Evolutionary conservation across 2,113 vertebrate genomes (phyloP).

Genomic region (Acinonyx jubatus): DNA sequence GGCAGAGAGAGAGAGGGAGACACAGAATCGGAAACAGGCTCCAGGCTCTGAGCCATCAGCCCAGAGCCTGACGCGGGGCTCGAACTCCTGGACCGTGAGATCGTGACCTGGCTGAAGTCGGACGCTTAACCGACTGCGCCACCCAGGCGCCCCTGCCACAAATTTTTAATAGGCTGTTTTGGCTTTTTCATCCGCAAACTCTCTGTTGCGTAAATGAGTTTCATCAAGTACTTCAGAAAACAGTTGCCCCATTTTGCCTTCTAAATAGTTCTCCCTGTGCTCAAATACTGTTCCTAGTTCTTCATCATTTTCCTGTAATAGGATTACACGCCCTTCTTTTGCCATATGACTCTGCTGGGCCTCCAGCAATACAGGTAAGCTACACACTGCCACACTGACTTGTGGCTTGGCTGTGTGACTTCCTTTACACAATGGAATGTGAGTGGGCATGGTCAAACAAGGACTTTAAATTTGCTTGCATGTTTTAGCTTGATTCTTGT

Average conservation of each 20-base stretch:
- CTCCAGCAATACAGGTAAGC: not conserved
- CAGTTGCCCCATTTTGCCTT: not conserved
- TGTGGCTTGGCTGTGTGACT: not conserved
- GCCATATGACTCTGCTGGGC: not conserved
- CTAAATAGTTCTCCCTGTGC: not conserved
- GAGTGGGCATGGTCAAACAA: not conserved
- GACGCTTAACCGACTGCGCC: too few relatives aligned
- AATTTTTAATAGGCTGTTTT: not conserved
- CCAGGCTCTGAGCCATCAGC: too few relatives aligned
- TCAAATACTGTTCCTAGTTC: not conserved
- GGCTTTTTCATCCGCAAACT: not conserved
- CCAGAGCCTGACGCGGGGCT: too few relatives aligned
- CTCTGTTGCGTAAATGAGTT: not conserved
- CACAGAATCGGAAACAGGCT: too few relatives aligned
- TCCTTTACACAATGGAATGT: not conserved
- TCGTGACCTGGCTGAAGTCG: too few relatives aligned
- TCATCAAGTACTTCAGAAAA: conserved; percentile 45
- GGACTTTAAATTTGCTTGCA: not conserved
- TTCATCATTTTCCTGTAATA: not conserved
- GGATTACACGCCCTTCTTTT: not conserved
- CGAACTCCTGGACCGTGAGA: too few relatives aligned
- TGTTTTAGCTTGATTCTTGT: not conserved
- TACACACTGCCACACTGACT: not conserved
- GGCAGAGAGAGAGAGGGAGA: too few relatives aligned
- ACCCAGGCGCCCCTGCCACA: not conserved